These are phyloP conservation scores for Tenebrio molitor DNA, from an alignment of 1,140 invertebrate species.

Conservation along the genomic window DNA sequence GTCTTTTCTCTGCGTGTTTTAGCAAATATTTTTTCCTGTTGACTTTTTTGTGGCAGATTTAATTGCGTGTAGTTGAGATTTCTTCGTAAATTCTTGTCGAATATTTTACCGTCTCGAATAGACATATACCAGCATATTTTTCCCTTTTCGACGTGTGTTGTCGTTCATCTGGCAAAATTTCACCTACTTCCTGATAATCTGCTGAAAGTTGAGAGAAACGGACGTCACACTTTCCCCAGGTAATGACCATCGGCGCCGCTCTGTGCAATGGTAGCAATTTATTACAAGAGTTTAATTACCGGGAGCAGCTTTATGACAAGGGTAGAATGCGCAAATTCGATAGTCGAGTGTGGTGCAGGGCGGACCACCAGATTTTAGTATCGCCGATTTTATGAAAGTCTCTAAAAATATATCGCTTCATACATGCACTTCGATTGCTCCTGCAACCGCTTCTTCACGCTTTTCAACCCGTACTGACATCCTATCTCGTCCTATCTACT, in stretches of 20 bases:
- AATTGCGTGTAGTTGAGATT: background rate
- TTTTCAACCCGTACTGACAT: conserved; percentile 1
- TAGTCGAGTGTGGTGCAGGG: background rate
- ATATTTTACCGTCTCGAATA: background rate
- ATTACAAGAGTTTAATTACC: conserved; percentile 46
- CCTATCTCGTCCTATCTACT: conserved; percentile 11
- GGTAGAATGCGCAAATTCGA: conserved; percentile 27
- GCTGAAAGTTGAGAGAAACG: conserved; percentile 8
- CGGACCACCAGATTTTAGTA: conserved; percentile 9
- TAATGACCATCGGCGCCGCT: conserved; percentile 37
- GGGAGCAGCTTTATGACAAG: conserved; percentile 27
- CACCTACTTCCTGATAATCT: no score
- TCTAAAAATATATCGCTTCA: conserved; percentile 30
- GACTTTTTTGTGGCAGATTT: no score
- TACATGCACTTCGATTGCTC: conserved; percentile 14
- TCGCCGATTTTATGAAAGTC: conserved; percentile 21
- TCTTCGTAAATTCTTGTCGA: background rate
- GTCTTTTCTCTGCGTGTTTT: background rate
- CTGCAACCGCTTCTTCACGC: conserved; percentile 23
- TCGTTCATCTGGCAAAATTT: background rate
- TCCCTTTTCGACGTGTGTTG: no score
- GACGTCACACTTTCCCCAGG: conserved; percentile 24
- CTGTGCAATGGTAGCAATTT: conserved; percentile 33
- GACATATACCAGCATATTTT: no score
- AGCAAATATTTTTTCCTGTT: no score